These are phyloP conservation scores for Mycetomoellerius zeteki DNA, from an alignment of 1,140 invertebrate genomes.

Conservation along the genomic window DNA sequence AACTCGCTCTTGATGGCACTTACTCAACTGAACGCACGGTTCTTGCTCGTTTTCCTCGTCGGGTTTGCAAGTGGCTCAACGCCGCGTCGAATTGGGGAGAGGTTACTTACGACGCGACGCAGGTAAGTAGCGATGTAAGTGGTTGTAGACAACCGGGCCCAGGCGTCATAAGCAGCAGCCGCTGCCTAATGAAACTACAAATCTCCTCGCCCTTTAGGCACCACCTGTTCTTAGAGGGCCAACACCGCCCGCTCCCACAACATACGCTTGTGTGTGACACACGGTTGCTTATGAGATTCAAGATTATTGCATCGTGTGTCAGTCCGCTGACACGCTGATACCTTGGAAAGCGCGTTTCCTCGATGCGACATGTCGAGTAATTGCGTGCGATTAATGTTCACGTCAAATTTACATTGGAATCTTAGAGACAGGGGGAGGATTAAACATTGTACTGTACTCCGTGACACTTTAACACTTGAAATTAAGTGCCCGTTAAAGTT, in stretches of 20 bases:
- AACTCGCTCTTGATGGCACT: slow-evolving; percentile 51
- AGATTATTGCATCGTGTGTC: slow-evolving; percentile 79
- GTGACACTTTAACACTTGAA: background rate
- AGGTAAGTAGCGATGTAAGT: slow-evolving; percentile 87
- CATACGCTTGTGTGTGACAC: slow-evolving; percentile 81
- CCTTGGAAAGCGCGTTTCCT: slow-evolving; percentile 37
- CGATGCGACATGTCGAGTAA: slow-evolving; percentile 46
- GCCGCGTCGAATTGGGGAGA: slow-evolving; percentile 56
- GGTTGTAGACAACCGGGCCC: slow-evolving; percentile 86
- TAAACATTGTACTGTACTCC: background rate
- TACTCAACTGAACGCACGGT: slow-evolving; percentile 52
- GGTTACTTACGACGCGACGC: slow-evolving; percentile 76
- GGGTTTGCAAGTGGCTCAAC: slow-evolving; percentile 43
- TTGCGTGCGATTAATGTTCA: slow-evolving; percentile 55
- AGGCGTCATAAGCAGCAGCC: slow-evolving; percentile 86
- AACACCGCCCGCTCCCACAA: slow-evolving; percentile 75
- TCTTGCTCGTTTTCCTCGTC: slow-evolving; percentile 40
- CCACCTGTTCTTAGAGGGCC: slow-evolving; percentile 84
- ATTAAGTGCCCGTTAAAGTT: background rate
- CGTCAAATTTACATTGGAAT: slow-evolving; percentile 42
- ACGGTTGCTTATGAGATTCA: slow-evolving; percentile 80
- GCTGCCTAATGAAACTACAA: slow-evolving; percentile 87
- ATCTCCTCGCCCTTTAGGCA: slow-evolving; percentile 85
- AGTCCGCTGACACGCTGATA: slow-evolving; percentile 29
- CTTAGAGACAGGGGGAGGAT: slow-evolving; percentile 17